Evolutionary conservation across 2,888 invertebrate genomes (phyloP).

Genomic region (Rhagonycha lutea): DNA sequence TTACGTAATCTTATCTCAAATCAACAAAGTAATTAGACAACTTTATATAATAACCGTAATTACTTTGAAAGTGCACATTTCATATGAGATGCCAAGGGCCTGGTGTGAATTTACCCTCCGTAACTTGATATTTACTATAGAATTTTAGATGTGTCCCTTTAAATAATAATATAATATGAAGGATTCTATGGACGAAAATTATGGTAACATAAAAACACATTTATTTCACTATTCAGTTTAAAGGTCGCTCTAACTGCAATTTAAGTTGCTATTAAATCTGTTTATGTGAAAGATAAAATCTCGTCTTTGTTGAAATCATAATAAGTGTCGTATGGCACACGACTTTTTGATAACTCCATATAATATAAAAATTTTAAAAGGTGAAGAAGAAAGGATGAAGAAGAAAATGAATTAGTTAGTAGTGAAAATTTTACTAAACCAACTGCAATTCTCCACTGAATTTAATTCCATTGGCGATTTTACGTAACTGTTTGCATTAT

Average conservation of each 20-base stretch:
- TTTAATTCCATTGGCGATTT: neutral
- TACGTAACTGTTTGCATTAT: neutral
- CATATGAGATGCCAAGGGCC: constrained; percentile 3
- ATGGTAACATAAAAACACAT: constrained; percentile 11
- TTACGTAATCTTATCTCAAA: constrained; percentile 23
- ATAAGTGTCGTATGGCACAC: neutral
- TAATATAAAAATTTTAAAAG: neutral
- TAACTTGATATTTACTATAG: constrained; percentile 21
- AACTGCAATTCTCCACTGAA: neutral
- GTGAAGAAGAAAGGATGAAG: neutral
- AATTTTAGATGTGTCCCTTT: constrained; percentile 14
- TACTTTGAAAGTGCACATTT: constrained; percentile 21
- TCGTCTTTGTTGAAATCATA: neutral
- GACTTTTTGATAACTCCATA: neutral
- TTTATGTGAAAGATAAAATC: constrained; percentile 13
- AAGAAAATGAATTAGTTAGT: neutral
- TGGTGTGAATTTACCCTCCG: constrained; percentile 16
- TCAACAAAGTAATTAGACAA: constrained; percentile 23
- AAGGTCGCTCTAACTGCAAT: constrained; percentile 14
- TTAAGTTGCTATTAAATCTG: constrained; percentile 12
- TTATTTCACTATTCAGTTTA: constrained; percentile 8
- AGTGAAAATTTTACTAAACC: neutral
- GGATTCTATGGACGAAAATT: constrained; percentile 7
- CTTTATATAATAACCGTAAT: constrained; percentile 26
- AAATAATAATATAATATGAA: constrained; percentile 8